phyloP scores from a whole-genome alignment of 2,888 invertebrate species.

The Cephus nigrinus region DNA sequence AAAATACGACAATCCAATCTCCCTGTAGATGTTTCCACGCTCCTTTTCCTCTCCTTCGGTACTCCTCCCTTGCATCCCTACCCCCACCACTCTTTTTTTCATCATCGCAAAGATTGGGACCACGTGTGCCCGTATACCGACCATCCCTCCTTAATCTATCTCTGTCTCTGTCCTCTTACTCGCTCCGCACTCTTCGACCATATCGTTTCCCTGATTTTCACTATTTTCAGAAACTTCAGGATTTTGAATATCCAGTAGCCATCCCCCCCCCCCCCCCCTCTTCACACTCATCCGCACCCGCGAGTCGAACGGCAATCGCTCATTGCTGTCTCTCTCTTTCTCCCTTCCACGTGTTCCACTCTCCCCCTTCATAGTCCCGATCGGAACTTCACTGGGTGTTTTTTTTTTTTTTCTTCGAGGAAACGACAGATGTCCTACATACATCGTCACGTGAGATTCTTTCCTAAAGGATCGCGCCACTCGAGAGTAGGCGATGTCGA shows the following conservation, averaged over 20 bases:
- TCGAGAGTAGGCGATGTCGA: neutral
- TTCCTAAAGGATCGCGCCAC: neutral
- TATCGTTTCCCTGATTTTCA: neutral
- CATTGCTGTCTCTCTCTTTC: neutral
- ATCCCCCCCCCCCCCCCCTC: neutral
- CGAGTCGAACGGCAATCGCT: neutral
- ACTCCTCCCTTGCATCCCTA: conserved; percentile 5
- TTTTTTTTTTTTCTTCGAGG: neutral
- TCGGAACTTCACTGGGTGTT: neutral
- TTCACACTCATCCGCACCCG: neutral
- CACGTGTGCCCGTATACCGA: conserved; percentile 40
- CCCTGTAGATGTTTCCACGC: conserved; percentile 8
- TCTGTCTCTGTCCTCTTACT: neutral
- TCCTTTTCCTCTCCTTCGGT: conserved; percentile 15
- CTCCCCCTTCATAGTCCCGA: neutral
- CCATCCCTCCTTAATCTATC: neutral
- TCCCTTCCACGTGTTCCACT: neutral
- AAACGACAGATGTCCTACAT: neutral
- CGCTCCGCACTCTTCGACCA: neutral
- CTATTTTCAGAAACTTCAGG: neutral
- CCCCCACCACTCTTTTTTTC: conserved; percentile 17
- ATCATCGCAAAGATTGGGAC: conserved; percentile 42
- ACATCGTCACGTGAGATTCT: neutral
- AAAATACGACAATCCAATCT: conserved; percentile 45
- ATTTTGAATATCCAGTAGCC: neutral